Evolutionary conservation across 2,888 invertebrate species (phyloP).

Genomic region (Agonopterix subpropinquella): DNA sequence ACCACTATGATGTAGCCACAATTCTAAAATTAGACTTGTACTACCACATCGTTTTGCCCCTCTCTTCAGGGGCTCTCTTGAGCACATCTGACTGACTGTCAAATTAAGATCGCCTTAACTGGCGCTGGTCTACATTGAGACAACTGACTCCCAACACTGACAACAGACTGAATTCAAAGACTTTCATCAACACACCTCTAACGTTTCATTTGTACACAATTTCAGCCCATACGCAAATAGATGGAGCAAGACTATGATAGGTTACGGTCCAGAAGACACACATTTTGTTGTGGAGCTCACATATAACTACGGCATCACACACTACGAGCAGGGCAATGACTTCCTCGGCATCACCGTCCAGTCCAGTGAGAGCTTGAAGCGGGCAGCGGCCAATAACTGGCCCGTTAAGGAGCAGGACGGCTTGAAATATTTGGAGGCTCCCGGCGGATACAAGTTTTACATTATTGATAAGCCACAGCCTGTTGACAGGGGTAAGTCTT

Average conservation of each 20-base stretch:
- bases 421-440: slow-evolving; percentile 82
- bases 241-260: slow-evolving; percentile 99
- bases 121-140: too few relatives aligned
- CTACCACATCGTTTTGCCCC: too few relatives aligned
- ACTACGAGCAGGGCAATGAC: slow-evolving; percentile 94
- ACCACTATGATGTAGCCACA: too few relatives aligned
- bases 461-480: slow-evolving; percentile 85
- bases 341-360: slow-evolving; percentile 90
- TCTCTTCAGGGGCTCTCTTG: too few relatives aligned
- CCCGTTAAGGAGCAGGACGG: slow-evolving; percentile 80
- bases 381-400: slow-evolving; percentile 84
- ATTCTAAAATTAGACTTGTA: too few relatives aligned
- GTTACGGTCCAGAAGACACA: slow-evolving; percentile 95
- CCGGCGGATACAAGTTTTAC: slow-evolving; percentile 94
- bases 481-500: slow-evolving; percentile 71
- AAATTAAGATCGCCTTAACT: too few relatives aligned
- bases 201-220: slow-evolving; percentile 11
- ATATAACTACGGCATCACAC: slow-evolving; percentile 95
- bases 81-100: too few relatives aligned
- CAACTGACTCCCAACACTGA: too few relatives aligned
- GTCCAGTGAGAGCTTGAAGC: slow-evolving; percentile 83
- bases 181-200: too few relatives aligned
- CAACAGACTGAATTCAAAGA: too few relatives aligned
- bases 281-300: slow-evolving; percentile 98
- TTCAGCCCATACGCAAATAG: slow-evolving; percentile 96